Percentiles rank a stretch among this genome's conserved stretches.
phyloP scores from a whole-genome alignment of 2,113 vertebrate species.

The Elephantulus edwardii region DNA sequence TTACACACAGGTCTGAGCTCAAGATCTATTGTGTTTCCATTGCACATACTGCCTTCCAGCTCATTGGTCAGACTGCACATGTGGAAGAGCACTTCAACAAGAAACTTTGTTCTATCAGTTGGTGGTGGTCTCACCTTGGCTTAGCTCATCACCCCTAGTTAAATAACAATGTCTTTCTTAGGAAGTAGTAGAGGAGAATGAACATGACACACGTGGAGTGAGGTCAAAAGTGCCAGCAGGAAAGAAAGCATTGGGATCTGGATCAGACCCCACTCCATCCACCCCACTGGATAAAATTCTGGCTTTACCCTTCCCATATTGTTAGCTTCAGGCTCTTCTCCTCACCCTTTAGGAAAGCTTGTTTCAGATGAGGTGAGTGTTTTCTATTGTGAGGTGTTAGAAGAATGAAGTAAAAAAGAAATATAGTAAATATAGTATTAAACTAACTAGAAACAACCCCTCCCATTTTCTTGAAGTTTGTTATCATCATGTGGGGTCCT shows the following conservation, averaged over 20 bases:
- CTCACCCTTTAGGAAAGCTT: not conserved
- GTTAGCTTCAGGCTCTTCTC: constrained; percentile 5
- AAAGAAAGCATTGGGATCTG: not conserved
- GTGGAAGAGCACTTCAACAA: not conserved
- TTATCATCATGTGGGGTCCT: not conserved
- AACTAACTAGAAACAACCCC: not conserved
- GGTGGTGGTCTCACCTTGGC: not conserved
- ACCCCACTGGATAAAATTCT: not conserved
- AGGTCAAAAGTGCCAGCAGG: not conserved
- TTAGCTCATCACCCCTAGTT: not conserved
- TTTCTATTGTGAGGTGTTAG: not conserved
- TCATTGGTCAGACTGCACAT: not conserved
- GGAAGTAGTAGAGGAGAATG: not conserved
- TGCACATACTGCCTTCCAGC: not conserved
- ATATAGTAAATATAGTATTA: not conserved
- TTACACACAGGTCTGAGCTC: not conserved
- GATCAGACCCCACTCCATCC: too few relatives aligned
- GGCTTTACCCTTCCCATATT: not conserved
- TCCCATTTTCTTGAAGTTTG: not conserved
- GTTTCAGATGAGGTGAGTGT: constrained; percentile 29
- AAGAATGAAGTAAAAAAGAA: constrained; percentile 36
- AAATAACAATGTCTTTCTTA: not conserved
- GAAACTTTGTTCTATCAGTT: not conserved
- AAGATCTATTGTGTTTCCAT: not conserved
- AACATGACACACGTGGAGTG: not conserved